Percentiles rank a stretch among this genome's conserved stretches.
These are phyloP conservation scores for Caenorhabditis elegans DNA, from an alignment of 1,140 invertebrate species.

Conservation along the genomic window DNA sequence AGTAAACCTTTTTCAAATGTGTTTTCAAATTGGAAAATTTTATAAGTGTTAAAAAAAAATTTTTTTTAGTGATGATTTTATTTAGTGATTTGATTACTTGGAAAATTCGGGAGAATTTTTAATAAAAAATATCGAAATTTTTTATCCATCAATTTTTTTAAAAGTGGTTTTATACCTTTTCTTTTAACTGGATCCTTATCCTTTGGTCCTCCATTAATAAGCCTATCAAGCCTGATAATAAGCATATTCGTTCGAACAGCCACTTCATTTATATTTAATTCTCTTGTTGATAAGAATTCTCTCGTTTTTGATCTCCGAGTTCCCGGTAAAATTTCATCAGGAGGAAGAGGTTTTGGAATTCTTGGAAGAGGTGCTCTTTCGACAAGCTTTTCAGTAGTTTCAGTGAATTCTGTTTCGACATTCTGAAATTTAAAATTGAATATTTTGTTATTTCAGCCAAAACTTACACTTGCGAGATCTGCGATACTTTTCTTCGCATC, in stretches of 20 bases:
- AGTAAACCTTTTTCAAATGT: too few relatives aligned
- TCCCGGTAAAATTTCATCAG: background rate
- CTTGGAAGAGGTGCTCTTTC: background rate
- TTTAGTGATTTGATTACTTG: background rate
- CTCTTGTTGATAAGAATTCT: slow-evolving; percentile 76
- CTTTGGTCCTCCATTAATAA: slow-evolving; percentile 79
- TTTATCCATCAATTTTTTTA: too few relatives aligned
- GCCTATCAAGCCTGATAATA: slow-evolving; percentile 86
- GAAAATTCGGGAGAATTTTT: too few relatives aligned
- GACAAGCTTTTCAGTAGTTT: background rate
- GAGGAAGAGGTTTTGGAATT: background rate
- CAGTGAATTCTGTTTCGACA: background rate
- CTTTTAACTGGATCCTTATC: slow-evolving; percentile 75
- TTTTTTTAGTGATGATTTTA: too few relatives aligned
- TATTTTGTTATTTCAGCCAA: background rate
- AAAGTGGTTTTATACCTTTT: too few relatives aligned
- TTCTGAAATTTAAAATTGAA: background rate
- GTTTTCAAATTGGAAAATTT: too few relatives aligned
- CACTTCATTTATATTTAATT: slow-evolving; percentile 79
- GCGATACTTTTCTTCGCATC: slow-evolving; percentile 23
- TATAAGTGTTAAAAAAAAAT: too few relatives aligned
- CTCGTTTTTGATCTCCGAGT: background rate
- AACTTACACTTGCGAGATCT: slow-evolving; percentile 2
- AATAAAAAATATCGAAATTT: too few relatives aligned
- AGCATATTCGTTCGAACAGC: slow-evolving; percentile 92